A percentile compares a stretch with the other conserved stretches of the same genome.
phyloP scores from a whole-genome alignment of 2,888 invertebrate genomes.

The Baronia brevicornis region DNA sequence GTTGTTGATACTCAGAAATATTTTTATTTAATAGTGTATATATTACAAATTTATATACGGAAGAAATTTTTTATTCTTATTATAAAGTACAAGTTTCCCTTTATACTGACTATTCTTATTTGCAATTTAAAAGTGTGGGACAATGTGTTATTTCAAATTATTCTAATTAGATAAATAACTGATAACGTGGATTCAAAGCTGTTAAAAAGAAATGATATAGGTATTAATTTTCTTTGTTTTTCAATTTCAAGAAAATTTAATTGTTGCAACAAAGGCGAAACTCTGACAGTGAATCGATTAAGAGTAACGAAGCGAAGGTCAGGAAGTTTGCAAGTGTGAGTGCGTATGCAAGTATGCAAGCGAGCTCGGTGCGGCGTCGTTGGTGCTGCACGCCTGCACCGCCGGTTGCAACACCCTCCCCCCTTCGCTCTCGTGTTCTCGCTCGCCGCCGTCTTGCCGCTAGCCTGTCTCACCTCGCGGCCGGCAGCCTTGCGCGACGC shows the following conservation, averaged over 20 bases:
- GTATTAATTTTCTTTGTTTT: constrained; percentile 16
- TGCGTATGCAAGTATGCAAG: constrained; percentile 74
- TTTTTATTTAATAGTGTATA: background rate
- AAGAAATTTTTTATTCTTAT: background rate
- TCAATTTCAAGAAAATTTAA: constrained; percentile 36
- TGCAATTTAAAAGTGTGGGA: constrained; percentile 13
- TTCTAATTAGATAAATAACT: constrained; percentile 18
- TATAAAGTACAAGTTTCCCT: background rate
- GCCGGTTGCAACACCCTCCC: constrained; percentile 75
- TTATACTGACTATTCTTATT: constrained; percentile 11
- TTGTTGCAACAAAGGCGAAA: constrained; percentile 58
- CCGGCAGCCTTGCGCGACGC: constrained; percentile 76
- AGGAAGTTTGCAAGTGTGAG: constrained; percentile 65
- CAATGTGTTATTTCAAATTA: constrained; percentile 13
- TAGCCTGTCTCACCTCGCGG: constrained; percentile 76
- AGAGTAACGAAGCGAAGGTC: constrained; percentile 69
- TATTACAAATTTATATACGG: background rate
- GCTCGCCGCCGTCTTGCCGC: constrained; percentile 73
- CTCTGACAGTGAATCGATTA: constrained; percentile 64
- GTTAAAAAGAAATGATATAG: too few relatives aligned
- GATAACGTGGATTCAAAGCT: too few relatives aligned
- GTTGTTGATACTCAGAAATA: constrained; percentile 10
- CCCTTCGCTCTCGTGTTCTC: constrained; percentile 73
- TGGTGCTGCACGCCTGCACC: constrained; percentile 75
- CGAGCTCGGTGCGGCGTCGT: constrained; percentile 72